Evolutionary conservation across 2,113 vertebrate genomes (phyloP), one percentile per base, ranked within the genome.

Genomic region (Murina feae): DNA sequence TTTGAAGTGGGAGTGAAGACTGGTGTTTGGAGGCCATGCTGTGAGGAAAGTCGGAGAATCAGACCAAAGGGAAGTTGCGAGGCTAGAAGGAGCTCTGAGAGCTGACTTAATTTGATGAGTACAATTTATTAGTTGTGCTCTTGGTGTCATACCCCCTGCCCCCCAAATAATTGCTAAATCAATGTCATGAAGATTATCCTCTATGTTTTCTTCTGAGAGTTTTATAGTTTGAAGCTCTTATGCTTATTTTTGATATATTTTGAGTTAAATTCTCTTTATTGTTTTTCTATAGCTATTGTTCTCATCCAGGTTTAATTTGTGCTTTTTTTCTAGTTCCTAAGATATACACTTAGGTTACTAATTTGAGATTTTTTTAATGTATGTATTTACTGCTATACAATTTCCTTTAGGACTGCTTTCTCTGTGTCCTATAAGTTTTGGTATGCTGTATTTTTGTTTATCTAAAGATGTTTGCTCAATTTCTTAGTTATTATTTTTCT

Each of bases 1-100:
- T 20, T 17, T 49, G 94, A n/a, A 94, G 63, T 8, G 51, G 78
- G 39, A 88, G n/a, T 2, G 65, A 51, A 18, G 93, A 53, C 37
- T 89, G 96, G 82, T 87, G 89, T 51, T 97, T 97, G 21, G 96
- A 94, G 63, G 95, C 83, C 97, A 96, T 96, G 74, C 79, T 91
- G 37, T 18, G 1, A 32, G 69, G 60, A 25, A 44, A 37, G 58
- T 17, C 83, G 5, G 6, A 28, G 21, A 25, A 58, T 3, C 55
- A 58, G 20, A 58, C 55, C 55, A 23, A 23, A 58, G 55, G 55
- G 55, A 58, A 58, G 55, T 23, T 58, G 55, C 21, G 23, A 58
- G 53, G 53, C 21, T 3, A 58, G 21, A 25, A 58, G 55, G 25
- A 58, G 55, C 55, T 58, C 55, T 58, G 55, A 58, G 21, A 58